Base-by-base conservation (phyloP, 2,113 vertebrate species). In the Onychorhynchus coronatus region DNA sequence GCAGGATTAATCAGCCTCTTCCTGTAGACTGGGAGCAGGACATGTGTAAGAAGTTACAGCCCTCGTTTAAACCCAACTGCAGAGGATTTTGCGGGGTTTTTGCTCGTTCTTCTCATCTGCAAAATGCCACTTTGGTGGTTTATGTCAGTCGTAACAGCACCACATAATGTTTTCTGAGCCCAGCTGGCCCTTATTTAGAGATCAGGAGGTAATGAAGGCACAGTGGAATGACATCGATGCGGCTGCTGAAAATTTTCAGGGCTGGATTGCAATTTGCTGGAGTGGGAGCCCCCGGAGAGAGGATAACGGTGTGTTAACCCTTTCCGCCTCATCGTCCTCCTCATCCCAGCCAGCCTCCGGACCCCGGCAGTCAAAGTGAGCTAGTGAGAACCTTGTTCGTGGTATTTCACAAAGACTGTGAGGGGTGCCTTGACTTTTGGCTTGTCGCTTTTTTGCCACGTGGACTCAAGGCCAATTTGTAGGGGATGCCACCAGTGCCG, bases 1-100 rank as follows among this genome's bases (percentile, higher is more conserved):
- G 53, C 93, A 96, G 93, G 95, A 93, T 94, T 95, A 96, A 96
- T 96, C 93, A 96, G 93, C 91, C 91, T 89, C 95, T 96, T 97
- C 96, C 96, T 96, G 95, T 88, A 92, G 85, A 63, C 92, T 94
- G 82, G 77, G 89, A 96, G 94, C 7, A 1, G 92, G 88, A 88
- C 91, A 90, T 78, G 91, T 94, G 95, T 93, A 93, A 96, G 95
- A 93, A 95, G 96, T 92, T 92, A 96, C 92, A 95, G 83, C 72
- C 72, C 88, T 94, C 68, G 4, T 96, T 97, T 96, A 96, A 91
- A 94, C 88, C 61, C 68, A 95, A 91, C 88, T 96, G 92, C 76
- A 79, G 85, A 91, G 90, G 92, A 75, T 96, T 97, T 95, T 96
- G 88, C 5, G 8, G 81, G 92, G 47, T 46, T 95, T 96, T 95